Conservation (phyloP, 2,113 vertebrate species). For the Anhinga anhinga region DNA sequence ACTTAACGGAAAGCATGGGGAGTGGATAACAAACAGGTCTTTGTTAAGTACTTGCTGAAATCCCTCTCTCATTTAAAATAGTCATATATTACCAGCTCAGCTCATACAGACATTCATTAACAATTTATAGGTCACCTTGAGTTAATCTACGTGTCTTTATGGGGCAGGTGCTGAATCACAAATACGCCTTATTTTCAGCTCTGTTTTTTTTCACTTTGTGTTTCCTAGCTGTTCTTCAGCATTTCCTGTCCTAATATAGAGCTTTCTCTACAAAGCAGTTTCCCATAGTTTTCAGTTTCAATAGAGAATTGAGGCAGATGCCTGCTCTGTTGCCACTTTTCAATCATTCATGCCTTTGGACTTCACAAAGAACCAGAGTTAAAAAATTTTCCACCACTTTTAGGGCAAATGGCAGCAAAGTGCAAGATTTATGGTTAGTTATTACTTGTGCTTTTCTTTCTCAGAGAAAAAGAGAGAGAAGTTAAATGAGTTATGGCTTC, state of each 20-base stretch:
- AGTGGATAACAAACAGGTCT: slow-evolving; percentile 30
- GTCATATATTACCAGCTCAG: background rate
- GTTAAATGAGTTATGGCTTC: background rate
- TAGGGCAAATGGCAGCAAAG: background rate
- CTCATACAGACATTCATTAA: background rate
- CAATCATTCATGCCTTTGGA: background rate
- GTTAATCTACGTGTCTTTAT: background rate
- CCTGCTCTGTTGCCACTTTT: background rate
- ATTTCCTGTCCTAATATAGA: background rate
- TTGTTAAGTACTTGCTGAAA: slow-evolving; percentile 14
- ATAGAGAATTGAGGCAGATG: background rate
- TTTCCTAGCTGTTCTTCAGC: background rate
- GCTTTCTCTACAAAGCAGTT: background rate
- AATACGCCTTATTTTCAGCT: background rate
- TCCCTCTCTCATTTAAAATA: too few species aligned
- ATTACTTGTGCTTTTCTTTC: background rate
- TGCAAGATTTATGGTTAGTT: background rate
- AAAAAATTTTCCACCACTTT: background rate
- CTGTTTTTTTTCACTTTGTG: background rate
- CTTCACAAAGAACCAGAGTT: background rate
- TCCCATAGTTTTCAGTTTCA: background rate
- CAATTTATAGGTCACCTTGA: background rate
- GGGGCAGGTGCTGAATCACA: background rate
- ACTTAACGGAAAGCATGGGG: background rate
- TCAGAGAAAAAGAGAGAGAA: background rate